Evolutionary conservation across 2,888 invertebrate species (phyloP).

Genomic region (Cryptocheilus praepositus): DNA sequence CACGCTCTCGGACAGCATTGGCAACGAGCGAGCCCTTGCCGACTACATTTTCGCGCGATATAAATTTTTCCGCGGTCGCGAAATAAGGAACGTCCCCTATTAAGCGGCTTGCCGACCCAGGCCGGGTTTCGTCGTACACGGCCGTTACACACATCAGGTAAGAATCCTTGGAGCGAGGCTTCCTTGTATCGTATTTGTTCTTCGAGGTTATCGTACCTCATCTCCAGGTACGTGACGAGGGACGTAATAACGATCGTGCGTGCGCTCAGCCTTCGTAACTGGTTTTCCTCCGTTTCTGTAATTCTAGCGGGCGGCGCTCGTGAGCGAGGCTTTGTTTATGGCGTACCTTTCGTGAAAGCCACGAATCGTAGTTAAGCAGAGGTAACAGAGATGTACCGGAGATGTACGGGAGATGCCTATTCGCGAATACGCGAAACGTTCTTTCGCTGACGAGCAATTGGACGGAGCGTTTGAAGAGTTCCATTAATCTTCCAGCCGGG

Average conservation of each 20-base stretch:
- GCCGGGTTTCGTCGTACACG: conserved; percentile 36
- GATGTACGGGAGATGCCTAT: too few relatives aligned
- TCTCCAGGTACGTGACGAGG: conserved; percentile 65
- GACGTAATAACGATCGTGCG: conserved; percentile 63
- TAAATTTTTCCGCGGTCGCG: conserved; percentile 20
- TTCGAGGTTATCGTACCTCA: conserved; percentile 65
- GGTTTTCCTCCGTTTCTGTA: conserved; percentile 62
- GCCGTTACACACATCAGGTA: conserved; percentile 36
- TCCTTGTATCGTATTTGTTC: conserved; percentile 64
- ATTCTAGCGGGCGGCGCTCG: conserved; percentile 53
- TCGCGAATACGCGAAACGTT: too few relatives aligned
- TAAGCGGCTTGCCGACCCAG: conserved; percentile 14
- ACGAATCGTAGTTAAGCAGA: conserved; percentile 1
- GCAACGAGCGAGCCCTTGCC: too few relatives aligned
- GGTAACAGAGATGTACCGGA: neutral
- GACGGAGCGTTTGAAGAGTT: too few relatives aligned
- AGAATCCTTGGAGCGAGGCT: conserved; percentile 33
- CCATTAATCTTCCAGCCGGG: too few relatives aligned
- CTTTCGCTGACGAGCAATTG: too few relatives aligned
- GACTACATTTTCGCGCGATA: conserved; percentile 19
- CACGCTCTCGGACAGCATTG: too few relatives aligned
- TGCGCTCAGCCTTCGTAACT: conserved; percentile 58
- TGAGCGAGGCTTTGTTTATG: conserved; percentile 46
- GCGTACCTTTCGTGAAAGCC: conserved; percentile 28
- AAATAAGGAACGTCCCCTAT: conserved; percentile 34